Percentiles rank a stretch among this genome's conserved stretches.
These are phyloP conservation scores for Melieria crassipennis DNA, from an alignment of 2,888 invertebrate species.

Conservation along the genomic window DNA sequence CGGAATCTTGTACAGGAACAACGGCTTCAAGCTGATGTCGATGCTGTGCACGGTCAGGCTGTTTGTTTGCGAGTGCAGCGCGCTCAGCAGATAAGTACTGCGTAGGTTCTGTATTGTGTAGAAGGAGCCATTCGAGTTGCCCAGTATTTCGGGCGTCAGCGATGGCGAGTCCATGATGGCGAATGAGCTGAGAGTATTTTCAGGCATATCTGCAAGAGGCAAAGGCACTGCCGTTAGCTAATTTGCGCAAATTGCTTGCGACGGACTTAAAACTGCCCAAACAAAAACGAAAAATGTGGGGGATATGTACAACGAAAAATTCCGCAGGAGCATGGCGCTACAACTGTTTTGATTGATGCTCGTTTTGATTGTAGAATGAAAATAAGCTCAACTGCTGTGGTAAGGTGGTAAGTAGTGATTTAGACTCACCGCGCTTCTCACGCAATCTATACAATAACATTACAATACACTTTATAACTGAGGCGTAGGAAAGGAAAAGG, in stretches of 20 bases:
- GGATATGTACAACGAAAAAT: background rate
- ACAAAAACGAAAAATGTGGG: background rate
- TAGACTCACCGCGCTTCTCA: constrained; percentile 55
- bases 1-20: constrained; percentile 77
- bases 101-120: constrained; percentile 64
- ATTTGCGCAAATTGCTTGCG: no score
- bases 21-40: constrained; percentile 73
- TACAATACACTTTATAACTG: constrained; percentile 56
- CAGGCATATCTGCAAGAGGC: constrained; percentile 58
- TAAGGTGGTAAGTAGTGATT: constrained; percentile 7
- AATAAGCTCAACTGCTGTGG: no score
- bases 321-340: background rate
- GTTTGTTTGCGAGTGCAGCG: constrained; percentile 62
- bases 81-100: constrained; percentile 63
- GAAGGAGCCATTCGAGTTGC: constrained; percentile 61
- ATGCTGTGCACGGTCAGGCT: constrained; percentile 71
- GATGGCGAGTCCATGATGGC: constrained; percentile 64
- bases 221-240: background rate
- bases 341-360: no score
- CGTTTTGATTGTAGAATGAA: no score
- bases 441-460: constrained; percentile 53
- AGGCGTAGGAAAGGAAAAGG: constrained; percentile 32
- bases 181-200: constrained; percentile 56
- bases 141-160: constrained; percentile 62
- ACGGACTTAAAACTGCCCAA: background rate